Conservation (phyloP, 2,888 invertebrate species). For the Hydrotaea diabolus region DNA sequence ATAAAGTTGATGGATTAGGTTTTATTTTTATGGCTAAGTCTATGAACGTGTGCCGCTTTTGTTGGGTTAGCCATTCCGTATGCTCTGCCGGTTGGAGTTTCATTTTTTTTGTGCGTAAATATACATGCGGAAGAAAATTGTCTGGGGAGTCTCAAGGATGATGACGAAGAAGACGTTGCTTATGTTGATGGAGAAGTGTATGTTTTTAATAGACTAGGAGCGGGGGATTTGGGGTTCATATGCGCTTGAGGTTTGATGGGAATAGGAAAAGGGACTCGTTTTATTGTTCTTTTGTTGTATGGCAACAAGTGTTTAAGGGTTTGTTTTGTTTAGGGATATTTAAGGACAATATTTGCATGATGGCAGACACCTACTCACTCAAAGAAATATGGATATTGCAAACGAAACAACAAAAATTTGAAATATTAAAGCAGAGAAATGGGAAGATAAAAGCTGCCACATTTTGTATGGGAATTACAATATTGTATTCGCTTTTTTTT, state of each 20-base stretch:
- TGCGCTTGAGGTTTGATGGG: background rate
- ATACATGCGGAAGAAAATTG: background rate
- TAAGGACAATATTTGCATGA: background rate
- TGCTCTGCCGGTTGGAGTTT: background rate
- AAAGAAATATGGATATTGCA: background rate
- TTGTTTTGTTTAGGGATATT: background rate
- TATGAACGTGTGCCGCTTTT: slow-evolving; percentile 18
- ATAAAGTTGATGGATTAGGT: slow-evolving; percentile 27
- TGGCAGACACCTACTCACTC: background rate
- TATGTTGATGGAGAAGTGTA: background rate
- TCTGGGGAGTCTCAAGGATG: background rate
- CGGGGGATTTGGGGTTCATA: background rate
- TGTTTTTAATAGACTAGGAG: background rate
- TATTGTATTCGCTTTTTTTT: too few species aligned
- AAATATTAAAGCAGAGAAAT: too few species aligned
- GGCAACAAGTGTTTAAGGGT: slow-evolving; percentile 1
- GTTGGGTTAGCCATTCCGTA: background rate
- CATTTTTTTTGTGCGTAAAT: background rate
- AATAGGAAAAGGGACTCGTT: background rate
- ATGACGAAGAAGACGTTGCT: background rate
- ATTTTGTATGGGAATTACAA: too few species aligned
- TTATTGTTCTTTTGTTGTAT: background rate
- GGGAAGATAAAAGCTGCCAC: too few species aligned
- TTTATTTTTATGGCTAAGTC: slow-evolving; percentile 20
- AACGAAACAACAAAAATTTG: too few species aligned